These are phyloP conservation scores for Motacilla alba DNA, from an alignment of 2,113 vertebrate genomes.

Conservation along the genomic window DNA sequence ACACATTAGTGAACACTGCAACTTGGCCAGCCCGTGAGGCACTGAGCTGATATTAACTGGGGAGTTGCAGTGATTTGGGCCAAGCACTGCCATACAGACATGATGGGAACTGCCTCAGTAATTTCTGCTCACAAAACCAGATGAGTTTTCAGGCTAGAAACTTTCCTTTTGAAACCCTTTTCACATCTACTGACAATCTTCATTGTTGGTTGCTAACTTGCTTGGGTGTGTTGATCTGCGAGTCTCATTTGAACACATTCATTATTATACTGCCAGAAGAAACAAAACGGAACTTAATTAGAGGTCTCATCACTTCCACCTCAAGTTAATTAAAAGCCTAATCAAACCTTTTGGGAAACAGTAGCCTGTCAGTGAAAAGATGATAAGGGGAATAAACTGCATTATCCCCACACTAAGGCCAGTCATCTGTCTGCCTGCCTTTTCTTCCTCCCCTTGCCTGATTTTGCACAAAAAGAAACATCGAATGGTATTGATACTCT, in stretches of 20 bases:
- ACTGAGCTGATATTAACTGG: background rate
- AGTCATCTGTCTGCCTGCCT: background rate
- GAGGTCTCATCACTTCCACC: conserved; percentile 57
- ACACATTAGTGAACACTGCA: background rate
- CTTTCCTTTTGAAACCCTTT: background rate
- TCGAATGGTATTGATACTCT: background rate
- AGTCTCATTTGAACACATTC: conserved; percentile 57
- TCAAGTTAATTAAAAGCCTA: conserved; percentile 72
- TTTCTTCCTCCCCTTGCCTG: background rate
- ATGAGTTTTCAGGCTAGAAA: background rate
- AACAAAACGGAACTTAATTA: conserved; percentile 70
- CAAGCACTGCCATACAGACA: background rate
- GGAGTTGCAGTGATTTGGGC: background rate
- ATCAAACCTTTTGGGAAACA: conserved; percentile 58
- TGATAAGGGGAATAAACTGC: background rate
- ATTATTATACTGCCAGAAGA: conserved; percentile 60
- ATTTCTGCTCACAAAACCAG: background rate
- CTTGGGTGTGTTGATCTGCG: conserved; percentile 38
- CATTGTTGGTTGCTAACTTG: conserved; percentile 48
- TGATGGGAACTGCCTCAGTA: background rate
- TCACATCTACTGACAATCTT: conserved; percentile 15
- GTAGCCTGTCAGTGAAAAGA: conserved; percentile 43
- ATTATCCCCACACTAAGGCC: background rate
- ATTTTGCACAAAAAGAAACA: background rate
- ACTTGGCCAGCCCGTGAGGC: background rate